These are phyloP conservation scores for Leptopilina drosophilae DNA, from an alignment of 2,888 invertebrate genomes.

Conservation along the genomic window DNA sequence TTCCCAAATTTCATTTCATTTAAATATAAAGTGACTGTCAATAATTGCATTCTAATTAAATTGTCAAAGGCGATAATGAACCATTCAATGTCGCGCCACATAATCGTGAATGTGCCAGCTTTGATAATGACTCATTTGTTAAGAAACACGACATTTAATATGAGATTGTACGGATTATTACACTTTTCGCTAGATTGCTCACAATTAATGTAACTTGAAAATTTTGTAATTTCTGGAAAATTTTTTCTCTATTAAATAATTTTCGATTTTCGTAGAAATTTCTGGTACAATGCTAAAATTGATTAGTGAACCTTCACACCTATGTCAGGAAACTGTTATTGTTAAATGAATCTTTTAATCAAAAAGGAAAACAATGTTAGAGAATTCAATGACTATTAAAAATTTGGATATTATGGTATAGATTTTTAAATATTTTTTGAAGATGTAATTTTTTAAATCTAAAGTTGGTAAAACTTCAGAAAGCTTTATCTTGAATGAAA, in stretches of 20 bases:
- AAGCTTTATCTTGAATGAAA: too few relatives aligned
- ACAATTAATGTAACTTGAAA: background rate
- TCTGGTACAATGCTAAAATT: too few relatives aligned
- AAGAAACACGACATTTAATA: background rate
- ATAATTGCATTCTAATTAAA: conserved; percentile 9
- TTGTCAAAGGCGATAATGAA: conserved; percentile 15
- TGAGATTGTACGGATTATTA: background rate
- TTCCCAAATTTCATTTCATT: background rate
- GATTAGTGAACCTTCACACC: too few relatives aligned
- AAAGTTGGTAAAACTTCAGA: background rate
- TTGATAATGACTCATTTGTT: conserved; percentile 17
- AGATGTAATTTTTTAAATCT: too few relatives aligned
- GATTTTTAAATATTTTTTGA: too few relatives aligned
- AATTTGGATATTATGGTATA: too few relatives aligned
- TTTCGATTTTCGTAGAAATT: too few relatives aligned
- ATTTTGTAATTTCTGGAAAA: background rate
- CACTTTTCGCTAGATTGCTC: background rate
- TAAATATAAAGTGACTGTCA: conserved; percentile 3
- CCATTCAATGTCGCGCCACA: conserved; percentile 5
- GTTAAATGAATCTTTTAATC: too few relatives aligned
- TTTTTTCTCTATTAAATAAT: too few relatives aligned
- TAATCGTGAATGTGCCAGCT: conserved; percentile 13
- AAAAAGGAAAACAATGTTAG: too few relatives aligned
- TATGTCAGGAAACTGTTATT: too few relatives aligned
- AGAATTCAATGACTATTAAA: too few relatives aligned